These are phyloP conservation scores for Diplodus sargus DNA, from an alignment of 2,797 vertebrate genomes.

Conservation along the genomic window DNA sequence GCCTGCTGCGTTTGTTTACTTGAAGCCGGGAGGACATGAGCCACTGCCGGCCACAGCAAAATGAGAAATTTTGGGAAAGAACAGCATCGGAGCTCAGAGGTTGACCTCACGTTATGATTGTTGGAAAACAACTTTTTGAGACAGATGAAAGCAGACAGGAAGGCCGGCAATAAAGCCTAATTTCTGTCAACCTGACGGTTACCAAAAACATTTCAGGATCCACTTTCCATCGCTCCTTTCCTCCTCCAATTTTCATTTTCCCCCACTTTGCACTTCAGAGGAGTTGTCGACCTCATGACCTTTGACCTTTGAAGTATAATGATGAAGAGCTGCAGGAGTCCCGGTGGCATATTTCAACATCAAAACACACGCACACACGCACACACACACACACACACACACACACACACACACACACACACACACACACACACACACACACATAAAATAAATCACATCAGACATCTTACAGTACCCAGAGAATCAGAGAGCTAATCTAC, in stretches of 20 bases:
- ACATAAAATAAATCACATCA: neutral
- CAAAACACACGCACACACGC: neutral
- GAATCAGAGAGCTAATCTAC: slow-evolving; percentile 4
- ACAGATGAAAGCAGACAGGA: slow-evolving; percentile 66
- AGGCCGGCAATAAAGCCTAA: slow-evolving; percentile 39
- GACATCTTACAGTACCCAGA: neutral
- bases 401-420: neutral
- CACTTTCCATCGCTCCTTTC: slow-evolving; percentile 24
- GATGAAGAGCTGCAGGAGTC: slow-evolving; percentile 16
- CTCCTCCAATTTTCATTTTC: slow-evolving; percentile 33
- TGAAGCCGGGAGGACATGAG: slow-evolving; percentile 32
- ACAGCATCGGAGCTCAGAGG: slow-evolving; percentile 12
- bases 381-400: neutral
- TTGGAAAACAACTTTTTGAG: slow-evolving; percentile 58
- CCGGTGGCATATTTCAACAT: neutral
- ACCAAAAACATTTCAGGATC: slow-evolving; percentile 55
- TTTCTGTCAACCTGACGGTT: slow-evolving; percentile 41
- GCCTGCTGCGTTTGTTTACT: slow-evolving; percentile 49
- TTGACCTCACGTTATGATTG: slow-evolving; percentile 35
- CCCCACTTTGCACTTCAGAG: slow-evolving; percentile 37
- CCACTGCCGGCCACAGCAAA: slow-evolving; percentile 42
- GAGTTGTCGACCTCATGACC: slow-evolving; percentile 40
- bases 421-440: neutral
- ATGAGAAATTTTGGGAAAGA: slow-evolving; percentile 29
- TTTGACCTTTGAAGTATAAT: slow-evolving; percentile 33